Percentiles rank a stretch among this genome's conserved stretches.
Conservation (phyloP, 2,113 vertebrate genomes). For the Istiophorus platypterus region DNA sequence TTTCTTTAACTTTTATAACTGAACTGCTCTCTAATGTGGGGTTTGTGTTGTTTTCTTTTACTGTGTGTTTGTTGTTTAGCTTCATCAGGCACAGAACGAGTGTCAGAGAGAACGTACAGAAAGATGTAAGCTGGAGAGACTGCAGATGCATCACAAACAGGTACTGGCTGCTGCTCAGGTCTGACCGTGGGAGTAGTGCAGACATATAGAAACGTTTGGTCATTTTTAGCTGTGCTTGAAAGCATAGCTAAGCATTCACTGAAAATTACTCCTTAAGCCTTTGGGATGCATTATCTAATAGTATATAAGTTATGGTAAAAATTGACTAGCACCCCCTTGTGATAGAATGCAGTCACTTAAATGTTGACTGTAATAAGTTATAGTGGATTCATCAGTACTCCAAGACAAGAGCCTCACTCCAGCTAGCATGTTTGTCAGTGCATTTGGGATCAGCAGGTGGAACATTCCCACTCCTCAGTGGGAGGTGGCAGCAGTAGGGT, state of each 20-base stretch:
- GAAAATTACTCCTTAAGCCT: background rate
- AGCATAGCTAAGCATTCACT: no score
- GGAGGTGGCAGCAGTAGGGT: slow-evolving; percentile 51
- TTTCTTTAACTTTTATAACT: background rate
- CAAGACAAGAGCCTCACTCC: slow-evolving; percentile 59
- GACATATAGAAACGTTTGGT: slow-evolving; percentile 4
- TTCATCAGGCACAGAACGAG: slow-evolving; percentile 92
- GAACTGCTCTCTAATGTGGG: background rate
- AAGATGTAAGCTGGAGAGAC: slow-evolving; percentile 92
- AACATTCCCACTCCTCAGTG: slow-evolving; percentile 43
- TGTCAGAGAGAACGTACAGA: slow-evolving; percentile 91
- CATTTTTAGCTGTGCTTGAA: no score
- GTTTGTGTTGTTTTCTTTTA: background rate
- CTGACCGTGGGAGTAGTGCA: background rate
- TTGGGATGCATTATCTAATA: background rate
- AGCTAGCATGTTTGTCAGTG: slow-evolving; percentile 50
- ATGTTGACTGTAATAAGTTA: slow-evolving; percentile 8
- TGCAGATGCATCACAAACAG: slow-evolving; percentile 95
- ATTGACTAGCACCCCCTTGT: slow-evolving; percentile 68
- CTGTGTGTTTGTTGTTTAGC: slow-evolving; percentile 77
- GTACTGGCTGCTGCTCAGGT: slow-evolving; percentile 76
- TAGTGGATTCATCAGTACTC: slow-evolving; percentile 12
- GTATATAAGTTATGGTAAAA: slow-evolving; percentile 1
- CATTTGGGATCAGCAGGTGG: slow-evolving; percentile 51
- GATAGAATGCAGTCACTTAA: slow-evolving; percentile 43